Percentiles rank a stretch among this genome's conserved stretches.
These are phyloP conservation scores for Bedellia somnulentella DNA, from an alignment of 2,888 invertebrate genomes.

Conservation along the genomic window DNA sequence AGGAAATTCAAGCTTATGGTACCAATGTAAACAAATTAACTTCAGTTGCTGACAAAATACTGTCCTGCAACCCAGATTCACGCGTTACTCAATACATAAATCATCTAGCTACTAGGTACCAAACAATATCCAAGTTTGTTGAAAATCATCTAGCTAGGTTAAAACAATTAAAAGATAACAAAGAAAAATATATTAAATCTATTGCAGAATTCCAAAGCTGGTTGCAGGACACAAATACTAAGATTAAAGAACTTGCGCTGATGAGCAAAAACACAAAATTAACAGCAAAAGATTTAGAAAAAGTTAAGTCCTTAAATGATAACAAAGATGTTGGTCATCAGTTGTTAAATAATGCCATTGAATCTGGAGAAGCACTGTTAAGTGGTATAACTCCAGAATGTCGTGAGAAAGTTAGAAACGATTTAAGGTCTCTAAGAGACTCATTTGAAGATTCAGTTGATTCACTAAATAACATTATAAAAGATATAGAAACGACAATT, in stretches of 20 bases:
- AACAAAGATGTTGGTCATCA: slow-evolving; percentile 80
- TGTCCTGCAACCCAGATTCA: slow-evolving; percentile 79
- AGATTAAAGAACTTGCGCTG: slow-evolving; percentile 71
- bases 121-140: slow-evolving; percentile 72
- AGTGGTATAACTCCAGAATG: slow-evolving; percentile 85
- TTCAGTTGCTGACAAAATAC: slow-evolving; percentile 70
- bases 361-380: slow-evolving; percentile 86
- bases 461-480: slow-evolving; percentile 80
- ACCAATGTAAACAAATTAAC: slow-evolving; percentile 68
- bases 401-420: slow-evolving; percentile 80
- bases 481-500: slow-evolving; percentile 84
- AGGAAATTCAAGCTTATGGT: slow-evolving; percentile 66
- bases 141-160: slow-evolving; percentile 71
- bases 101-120: slow-evolving; percentile 76
- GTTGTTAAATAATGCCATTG: slow-evolving; percentile 77
- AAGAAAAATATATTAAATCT: slow-evolving; percentile 67
- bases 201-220: slow-evolving; percentile 75
- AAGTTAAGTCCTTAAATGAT: slow-evolving; percentile 71
- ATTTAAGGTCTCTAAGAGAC: slow-evolving; percentile 77
- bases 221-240: slow-evolving; percentile 74
- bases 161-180: slow-evolving; percentile 69
- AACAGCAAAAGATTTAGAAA: slow-evolving; percentile 73
- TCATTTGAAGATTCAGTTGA: slow-evolving; percentile 84
- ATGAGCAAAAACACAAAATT: slow-evolving; percentile 76
- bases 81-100: slow-evolving; percentile 79